A percentile compares a stretch with the other conserved stretches of the same genome.
phyloP scores from a whole-genome alignment of 1,140 invertebrate species.

The Listronotus bonariensis region DNA sequence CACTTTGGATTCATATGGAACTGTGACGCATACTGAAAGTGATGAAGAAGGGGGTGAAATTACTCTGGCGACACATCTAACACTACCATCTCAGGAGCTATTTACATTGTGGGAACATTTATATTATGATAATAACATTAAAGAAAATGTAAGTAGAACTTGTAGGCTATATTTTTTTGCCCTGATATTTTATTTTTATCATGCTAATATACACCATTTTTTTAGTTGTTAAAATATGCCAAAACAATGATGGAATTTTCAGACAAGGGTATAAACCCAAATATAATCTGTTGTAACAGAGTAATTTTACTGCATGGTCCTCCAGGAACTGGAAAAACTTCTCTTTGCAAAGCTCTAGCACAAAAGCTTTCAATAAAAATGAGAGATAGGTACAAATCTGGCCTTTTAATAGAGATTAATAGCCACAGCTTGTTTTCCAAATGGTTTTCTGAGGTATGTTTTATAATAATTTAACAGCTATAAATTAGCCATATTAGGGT shows the following conservation, averaged over 20 bases:
- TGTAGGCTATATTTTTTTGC: too few relatives aligned
- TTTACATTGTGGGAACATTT: constrained; percentile 90
- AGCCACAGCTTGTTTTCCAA: constrained; percentile 98
- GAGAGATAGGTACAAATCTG: constrained; percentile 69
- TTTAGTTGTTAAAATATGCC: constrained; percentile 81
- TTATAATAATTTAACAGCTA: too few relatives aligned
- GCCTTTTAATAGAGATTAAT: constrained; percentile 93
- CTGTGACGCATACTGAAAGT: constrained; percentile 61
- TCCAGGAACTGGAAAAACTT: constrained; percentile 93
- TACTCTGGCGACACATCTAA: constrained; percentile 76
- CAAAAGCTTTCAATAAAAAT: constrained; percentile 90
- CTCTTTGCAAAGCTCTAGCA: constrained; percentile 90
- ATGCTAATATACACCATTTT: neutral
- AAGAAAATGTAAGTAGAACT: constrained; percentile 68
- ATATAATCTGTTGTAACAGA: constrained; percentile 89
- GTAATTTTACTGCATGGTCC: constrained; percentile 91
- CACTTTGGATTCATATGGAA: constrained; percentile 62
- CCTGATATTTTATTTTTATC: too few relatives aligned
- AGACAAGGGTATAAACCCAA: constrained; percentile 75
- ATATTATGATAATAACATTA: constrained; percentile 85
- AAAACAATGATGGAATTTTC: constrained; percentile 86
- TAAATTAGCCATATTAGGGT: too few relatives aligned
- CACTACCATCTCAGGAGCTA: constrained; percentile 81
- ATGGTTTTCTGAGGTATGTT: constrained; percentile 94
- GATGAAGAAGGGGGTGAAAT: constrained; percentile 66